Evolutionary conservation across 2,797 vertebrate genomes (phyloP).

Genomic region (Tenualosa thibaudeaui): DNA sequence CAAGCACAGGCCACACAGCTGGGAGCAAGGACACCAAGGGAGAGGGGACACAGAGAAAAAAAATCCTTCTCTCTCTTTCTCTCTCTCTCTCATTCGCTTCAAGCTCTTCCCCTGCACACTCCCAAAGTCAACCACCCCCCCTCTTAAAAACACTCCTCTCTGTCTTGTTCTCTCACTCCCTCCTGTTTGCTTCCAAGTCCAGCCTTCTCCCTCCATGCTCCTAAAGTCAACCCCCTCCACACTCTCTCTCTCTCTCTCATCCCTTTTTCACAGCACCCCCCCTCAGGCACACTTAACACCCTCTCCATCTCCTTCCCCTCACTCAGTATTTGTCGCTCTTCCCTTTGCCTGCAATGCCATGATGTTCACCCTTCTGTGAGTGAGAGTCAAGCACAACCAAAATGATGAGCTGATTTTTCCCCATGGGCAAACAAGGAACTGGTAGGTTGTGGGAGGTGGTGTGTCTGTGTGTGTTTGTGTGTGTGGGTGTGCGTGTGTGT

Average conservation of each 20-base stretch:
- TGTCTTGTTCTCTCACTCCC: background rate
- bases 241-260: background rate
- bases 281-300: background rate
- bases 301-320: background rate
- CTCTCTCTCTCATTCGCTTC: background rate
- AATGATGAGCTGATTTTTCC: background rate
- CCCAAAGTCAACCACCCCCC: background rate
- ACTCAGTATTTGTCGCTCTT: background rate
- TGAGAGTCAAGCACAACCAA: background rate
- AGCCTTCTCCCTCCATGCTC: no score
- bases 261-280: background rate
- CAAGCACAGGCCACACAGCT: slow-evolving; percentile 54
- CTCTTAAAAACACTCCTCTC: background rate
- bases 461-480: slow-evolving; percentile 25
- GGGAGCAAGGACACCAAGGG: slow-evolving; percentile 61
- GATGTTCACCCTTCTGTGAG: background rate
- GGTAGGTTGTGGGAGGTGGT: background rate
- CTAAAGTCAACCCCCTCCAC: background rate
- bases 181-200: background rate
- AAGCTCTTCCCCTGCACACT: no score
- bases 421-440: background rate
- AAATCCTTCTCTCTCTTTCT: background rate
- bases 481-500: slow-evolving; percentile 31
- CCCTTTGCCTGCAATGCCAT: background rate
- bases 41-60: slow-evolving; percentile 6